A percentile compares a stretch with the other conserved stretches of the same genome.
Conservation (phyloP, 1,140 invertebrate genomes). For the Drosophila aff. region DNA sequence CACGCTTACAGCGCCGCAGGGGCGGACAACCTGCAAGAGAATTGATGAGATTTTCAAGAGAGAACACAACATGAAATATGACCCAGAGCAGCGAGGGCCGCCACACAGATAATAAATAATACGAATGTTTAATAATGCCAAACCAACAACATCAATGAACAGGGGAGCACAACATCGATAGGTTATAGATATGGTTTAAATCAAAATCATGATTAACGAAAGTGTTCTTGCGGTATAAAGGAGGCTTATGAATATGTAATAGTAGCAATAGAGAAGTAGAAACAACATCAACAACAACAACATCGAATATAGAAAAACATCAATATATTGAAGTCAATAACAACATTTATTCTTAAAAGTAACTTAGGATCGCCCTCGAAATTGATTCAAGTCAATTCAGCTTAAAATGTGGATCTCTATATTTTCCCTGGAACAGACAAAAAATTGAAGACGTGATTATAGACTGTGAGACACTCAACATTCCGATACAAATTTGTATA, state of each 20-base stretch:
- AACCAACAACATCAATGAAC: conserved; percentile 62
- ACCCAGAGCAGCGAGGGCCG: conserved; percentile 5
- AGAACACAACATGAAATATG: conserved; percentile 28
- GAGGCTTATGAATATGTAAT: conserved; percentile 43
- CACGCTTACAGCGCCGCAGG: conserved; percentile 58
- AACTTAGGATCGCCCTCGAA: conserved; percentile 7
- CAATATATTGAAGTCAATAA: conserved; percentile 72
- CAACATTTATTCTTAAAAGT: conserved; percentile 66
- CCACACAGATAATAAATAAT: conserved; percentile 48
- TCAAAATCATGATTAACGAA: conserved; percentile 56
- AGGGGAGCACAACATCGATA: conserved; percentile 42
- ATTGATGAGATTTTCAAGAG: conserved; percentile 54
- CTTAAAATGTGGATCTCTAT: neutral
- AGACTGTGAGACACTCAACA: conserved; percentile 18
- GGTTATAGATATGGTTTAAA: conserved; percentile 25
- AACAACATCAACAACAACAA: conserved; percentile 80
- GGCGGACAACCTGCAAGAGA: conserved; percentile 65
- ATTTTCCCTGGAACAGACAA: conserved; percentile 1
- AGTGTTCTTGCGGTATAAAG: conserved; percentile 54
- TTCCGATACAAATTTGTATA: conserved; percentile 15
- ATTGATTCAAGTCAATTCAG: neutral
- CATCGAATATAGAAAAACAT: conserved; percentile 79
- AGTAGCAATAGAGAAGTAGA: conserved; percentile 68
- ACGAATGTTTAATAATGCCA: conserved; percentile 29
- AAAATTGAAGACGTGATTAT: neutral